Conservation (phyloP, 2,113 vertebrate species). For the Charina bottae region DNA sequence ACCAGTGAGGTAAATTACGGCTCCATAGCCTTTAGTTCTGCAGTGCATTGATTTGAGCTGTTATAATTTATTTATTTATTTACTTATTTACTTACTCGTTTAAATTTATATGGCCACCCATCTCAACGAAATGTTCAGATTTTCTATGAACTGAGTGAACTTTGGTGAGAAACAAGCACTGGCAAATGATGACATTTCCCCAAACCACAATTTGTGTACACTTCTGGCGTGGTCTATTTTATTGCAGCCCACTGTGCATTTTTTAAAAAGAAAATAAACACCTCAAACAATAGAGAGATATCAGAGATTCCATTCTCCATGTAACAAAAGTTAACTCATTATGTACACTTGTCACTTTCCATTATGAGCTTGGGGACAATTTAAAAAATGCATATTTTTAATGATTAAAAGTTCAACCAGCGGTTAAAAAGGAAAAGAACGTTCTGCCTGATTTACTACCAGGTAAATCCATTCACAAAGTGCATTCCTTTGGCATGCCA, state of each 20-base stretch:
- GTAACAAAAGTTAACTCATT: neutral
- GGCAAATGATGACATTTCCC: conserved; percentile 26
- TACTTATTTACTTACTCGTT: no score
- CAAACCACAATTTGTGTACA: conserved; percentile 17
- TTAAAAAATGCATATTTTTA: neutral
- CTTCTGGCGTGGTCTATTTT: conserved; percentile 24
- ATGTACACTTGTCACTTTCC: neutral
- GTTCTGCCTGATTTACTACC: neutral
- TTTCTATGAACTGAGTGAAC: conserved; percentile 4
- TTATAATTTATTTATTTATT: no score
- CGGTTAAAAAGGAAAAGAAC: conserved; percentile 16
- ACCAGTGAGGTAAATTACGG: no score
- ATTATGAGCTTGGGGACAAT: neutral
- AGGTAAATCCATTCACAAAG: neutral
- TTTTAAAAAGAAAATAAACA: neutral
- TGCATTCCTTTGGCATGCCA: conserved; percentile 11
- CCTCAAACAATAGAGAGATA: neutral
- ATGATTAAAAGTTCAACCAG: conserved; percentile 37
- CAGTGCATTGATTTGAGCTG: no score
- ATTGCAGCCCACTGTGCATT: conserved; percentile 20
- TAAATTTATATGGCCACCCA: no score
- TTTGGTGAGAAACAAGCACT: neutral
- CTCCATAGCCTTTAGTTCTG: no score
- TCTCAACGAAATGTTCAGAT: neutral
- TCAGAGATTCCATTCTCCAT: neutral